Conservation (phyloP, 1,140 invertebrate genomes). For the Drosophila grimshawi region DNA sequence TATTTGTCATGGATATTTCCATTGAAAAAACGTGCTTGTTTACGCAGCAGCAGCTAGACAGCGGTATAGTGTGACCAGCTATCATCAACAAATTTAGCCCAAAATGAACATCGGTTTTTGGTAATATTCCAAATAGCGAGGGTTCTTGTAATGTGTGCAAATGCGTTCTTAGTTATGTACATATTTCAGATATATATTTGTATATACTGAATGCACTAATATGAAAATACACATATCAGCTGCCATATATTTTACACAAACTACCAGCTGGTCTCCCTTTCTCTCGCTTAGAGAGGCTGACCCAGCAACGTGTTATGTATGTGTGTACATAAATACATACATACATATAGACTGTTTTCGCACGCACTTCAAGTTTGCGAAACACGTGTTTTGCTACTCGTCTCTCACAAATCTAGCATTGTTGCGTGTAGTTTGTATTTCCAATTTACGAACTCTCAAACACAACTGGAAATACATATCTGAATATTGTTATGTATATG, state of each 20-base stretch:
- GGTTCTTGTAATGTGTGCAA: not conserved
- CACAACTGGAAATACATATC: not conserved
- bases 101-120: constrained; percentile 14
- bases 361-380: constrained; percentile 36
- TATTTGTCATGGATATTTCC: constrained; percentile 1
- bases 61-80: constrained; percentile 38
- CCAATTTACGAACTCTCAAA: not conserved
- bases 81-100: constrained; percentile 3
- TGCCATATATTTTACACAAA: constrained; percentile 5
- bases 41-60: constrained; percentile 38
- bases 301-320: constrained; percentile 34
- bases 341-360: constrained; percentile 20
- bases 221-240: not conserved
- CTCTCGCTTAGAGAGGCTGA: not conserved
- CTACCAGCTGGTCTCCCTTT: constrained; percentile 10
- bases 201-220: not conserved
- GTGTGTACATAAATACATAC: not conserved
- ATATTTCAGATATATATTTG: constrained; percentile 1
- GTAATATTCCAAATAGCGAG: constrained; percentile 1
- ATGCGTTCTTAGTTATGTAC: not conserved
- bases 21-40: constrained; percentile 68
- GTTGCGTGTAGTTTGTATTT: not conserved
- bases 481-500: not conserved
- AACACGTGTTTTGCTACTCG: constrained; percentile 50
- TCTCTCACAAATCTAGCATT: no score